Base-by-base conservation (phyloP, 2,113 vertebrate genomes). In the Actinemys pallida region DNA sequence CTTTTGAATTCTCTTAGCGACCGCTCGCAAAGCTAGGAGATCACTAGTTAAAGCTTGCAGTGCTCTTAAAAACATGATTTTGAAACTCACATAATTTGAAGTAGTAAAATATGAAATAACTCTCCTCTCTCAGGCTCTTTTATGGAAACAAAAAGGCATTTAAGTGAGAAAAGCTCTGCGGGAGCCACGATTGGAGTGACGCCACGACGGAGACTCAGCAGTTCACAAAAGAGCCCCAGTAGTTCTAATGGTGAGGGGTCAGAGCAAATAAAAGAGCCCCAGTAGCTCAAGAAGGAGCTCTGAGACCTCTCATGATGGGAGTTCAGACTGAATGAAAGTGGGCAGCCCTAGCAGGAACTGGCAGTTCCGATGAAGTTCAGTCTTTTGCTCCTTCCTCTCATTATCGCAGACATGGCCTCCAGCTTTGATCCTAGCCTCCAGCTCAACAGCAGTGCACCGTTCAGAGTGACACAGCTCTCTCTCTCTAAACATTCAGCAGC, bases 301-400 rank as follows among this genome's bases (percentile, higher is more conserved):
- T 20, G 42, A 1, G 31, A 45, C 78, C 65, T 65, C 8, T 27
- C 0, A 0, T 45, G 56, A 22, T 69, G 50, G 1, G 53, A 83
- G 80, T 65, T 12, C 79, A 93, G n/a, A 53, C 4, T 49, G 52
- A 56, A 56, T 76, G 39, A 87, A 75, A 83, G 5, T 1, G 0
- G 3, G 3, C 5, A 89, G 20, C 50, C 19, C 14, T 3, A 2
- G 3, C 8, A 50, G 50, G 50, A 16, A 16, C 45, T 90, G 72
- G 16, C 4, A 72, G 42, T 52, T 86, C 39, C 62, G 1, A 11
- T 56, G 62, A 57, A 86, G 24, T 45, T 83, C 69, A 83, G 0
- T 13, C 76, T 53, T 93, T 53, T 80, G 12, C 6, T 54, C 20
- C 5, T 42, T 42, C 9, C 11, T 16, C 47, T 84, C 45, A 3